Conservation (phyloP, 1,140 invertebrate genomes). For the Luehdorfia chinensis region DNA sequence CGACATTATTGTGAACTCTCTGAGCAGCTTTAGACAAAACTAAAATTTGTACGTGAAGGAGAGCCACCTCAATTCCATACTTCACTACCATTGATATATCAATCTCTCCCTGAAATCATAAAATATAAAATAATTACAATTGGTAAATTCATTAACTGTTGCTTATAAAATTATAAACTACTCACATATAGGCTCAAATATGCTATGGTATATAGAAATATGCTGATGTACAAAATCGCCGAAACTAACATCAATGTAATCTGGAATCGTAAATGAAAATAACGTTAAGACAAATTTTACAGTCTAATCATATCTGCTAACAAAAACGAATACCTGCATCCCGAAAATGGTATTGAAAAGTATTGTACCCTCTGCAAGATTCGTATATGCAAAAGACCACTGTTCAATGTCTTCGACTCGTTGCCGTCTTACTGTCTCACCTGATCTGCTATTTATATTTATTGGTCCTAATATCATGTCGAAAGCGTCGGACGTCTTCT, state of each 20-base stretch:
- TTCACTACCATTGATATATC: not conserved
- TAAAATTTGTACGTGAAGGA: constrained; percentile 12
- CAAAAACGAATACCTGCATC: constrained; percentile 22
- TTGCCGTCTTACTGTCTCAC: not conserved
- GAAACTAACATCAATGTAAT: constrained; percentile 18
- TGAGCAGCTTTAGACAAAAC: constrained; percentile 17
- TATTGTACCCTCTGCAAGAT: constrained; percentile 16
- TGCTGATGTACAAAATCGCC: constrained; percentile 11
- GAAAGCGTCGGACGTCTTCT: not conserved
- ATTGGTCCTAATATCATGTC: not conserved
- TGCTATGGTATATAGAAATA: constrained; percentile 20
- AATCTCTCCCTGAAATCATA: constrained; percentile 7
- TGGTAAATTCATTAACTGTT: no score
- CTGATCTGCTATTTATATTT: not conserved
- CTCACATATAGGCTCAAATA: constrained; percentile 18
- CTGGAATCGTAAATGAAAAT: constrained; percentile 20
- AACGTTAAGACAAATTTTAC: no score
- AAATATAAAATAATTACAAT: not conserved
- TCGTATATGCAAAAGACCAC: constrained; percentile 3
- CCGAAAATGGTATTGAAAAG: constrained; percentile 23
- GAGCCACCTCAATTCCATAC: constrained; percentile 8
- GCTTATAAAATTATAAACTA: not conserved
- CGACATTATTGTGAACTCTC: constrained; percentile 18
- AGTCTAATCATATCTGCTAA: no score
- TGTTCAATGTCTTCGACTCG: not conserved